A percentile compares a stretch with the other conserved stretches of the same genome.
These are phyloP conservation scores for Plodia interpunctella DNA, from an alignment of 1,140 invertebrate genomes.

Conservation along the genomic window DNA sequence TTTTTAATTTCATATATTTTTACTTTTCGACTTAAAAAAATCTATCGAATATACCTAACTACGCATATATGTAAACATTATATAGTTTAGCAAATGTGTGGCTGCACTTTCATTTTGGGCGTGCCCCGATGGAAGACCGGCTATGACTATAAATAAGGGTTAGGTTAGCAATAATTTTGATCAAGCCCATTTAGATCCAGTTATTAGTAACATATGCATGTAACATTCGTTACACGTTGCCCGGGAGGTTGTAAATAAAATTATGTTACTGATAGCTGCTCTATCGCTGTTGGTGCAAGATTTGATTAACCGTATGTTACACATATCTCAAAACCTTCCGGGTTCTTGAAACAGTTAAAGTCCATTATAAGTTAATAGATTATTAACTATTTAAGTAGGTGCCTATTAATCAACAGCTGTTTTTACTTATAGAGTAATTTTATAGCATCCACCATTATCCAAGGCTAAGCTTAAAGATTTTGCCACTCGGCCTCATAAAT, in stretches of 20 bases:
- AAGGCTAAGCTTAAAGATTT: too few relatives aligned
- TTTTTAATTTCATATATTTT: too few relatives aligned
- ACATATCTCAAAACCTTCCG: not conserved
- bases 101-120: too few relatives aligned
- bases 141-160: not conserved
- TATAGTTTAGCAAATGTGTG: too few relatives aligned
- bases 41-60: too few relatives aligned
- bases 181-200: not conserved
- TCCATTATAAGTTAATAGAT: not conserved
- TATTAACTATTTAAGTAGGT: too few relatives aligned
- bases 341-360: not conserved
- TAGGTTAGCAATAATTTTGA: conserved; percentile 1
- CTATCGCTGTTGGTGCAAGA: not conserved
- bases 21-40: too few relatives aligned
- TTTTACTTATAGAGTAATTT: too few relatives aligned
- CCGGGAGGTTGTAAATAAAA: conserved; percentile 7
- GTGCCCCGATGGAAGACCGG: not conserved
- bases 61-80: too few relatives aligned
- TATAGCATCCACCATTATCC: too few relatives aligned
- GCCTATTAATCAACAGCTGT: too few relatives aligned
- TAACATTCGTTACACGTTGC: conserved; percentile 4
- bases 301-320: conserved; percentile 13
- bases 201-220: conserved; percentile 9
- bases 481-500: too few relatives aligned
- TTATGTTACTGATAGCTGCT: conserved; percentile 7